Conservation (phyloP, 1,140 invertebrate species). For the Lepidurus arcticus region DNA sequence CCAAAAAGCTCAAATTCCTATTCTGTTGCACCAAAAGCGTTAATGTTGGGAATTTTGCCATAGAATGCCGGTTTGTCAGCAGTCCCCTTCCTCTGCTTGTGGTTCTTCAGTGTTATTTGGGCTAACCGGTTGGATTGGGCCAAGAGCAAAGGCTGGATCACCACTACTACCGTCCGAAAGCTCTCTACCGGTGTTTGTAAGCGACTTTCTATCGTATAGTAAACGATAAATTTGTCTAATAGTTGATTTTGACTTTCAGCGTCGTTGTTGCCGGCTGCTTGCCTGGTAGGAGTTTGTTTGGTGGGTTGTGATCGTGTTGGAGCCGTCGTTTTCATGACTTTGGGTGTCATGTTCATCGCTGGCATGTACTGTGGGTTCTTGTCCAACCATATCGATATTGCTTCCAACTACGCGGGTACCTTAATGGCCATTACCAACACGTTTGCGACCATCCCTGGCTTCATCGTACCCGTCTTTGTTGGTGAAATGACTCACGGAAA, state of each 20-base stretch:
- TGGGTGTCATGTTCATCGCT: slow-evolving; percentile 53
- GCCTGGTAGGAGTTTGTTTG: slow-evolving; percentile 61
- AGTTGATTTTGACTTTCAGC: slow-evolving; percentile 46
- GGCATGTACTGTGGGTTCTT: slow-evolving; percentile 64
- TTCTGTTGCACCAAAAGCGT: neutral
- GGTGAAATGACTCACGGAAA: slow-evolving; percentile 55
- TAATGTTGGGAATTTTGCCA: neutral
- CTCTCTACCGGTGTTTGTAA: slow-evolving; percentile 37
- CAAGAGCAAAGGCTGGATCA: slow-evolving; percentile 37
- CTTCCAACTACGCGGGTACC: slow-evolving; percentile 50
- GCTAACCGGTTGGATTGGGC: slow-evolving; percentile 39
- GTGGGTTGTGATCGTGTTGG: slow-evolving; percentile 58
- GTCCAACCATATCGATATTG: slow-evolving; percentile 53
- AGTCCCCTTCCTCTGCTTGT: slow-evolving; percentile 40
- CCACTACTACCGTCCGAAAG: slow-evolving; percentile 39
- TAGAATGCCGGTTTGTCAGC: slow-evolving; percentile 40
- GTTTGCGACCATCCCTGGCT: slow-evolving; percentile 52
- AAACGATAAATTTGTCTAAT: neutral
- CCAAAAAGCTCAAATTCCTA: neutral
- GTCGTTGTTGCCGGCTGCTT: slow-evolving; percentile 59
- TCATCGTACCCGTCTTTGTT: slow-evolving; percentile 52
- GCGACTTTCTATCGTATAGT: neutral
- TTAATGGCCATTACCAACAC: slow-evolving; percentile 54
- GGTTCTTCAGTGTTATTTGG: slow-evolving; percentile 40
- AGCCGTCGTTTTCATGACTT: slow-evolving; percentile 38